Conservation (phyloP, 2,888 invertebrate genomes). For the Gymnocheta viridis region DNA sequence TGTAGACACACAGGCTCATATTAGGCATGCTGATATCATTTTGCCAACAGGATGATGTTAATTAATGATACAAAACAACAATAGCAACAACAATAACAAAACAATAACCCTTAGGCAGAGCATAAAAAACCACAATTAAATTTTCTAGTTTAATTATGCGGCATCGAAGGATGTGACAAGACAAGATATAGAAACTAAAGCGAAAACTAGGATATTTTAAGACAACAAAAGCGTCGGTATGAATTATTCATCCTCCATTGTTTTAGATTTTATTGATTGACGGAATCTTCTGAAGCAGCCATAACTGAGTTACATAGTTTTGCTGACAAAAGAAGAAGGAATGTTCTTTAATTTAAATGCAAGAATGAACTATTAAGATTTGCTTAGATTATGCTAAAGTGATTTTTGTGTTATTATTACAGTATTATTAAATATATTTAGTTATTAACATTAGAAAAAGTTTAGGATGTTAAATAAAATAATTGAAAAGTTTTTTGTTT, state of each 20-base stretch:
- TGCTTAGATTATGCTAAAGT: not conserved
- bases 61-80: slow-evolving; percentile 55
- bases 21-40: slow-evolving; percentile 24
- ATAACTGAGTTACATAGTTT: not conserved
- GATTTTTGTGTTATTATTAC: not conserved
- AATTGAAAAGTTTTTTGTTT: too few species aligned
- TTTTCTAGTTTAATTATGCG: slow-evolving; percentile 60
- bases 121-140: slow-evolving; percentile 59
- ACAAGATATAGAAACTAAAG: not conserved
- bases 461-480: too few species aligned
- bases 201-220: not conserved
- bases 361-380: not conserved
- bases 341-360: not conserved
- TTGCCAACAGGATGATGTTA: slow-evolving; percentile 60
- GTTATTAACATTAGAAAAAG: too few species aligned
- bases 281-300: not conserved
- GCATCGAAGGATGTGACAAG: not conserved
- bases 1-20: not conserved
- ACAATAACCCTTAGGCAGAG: slow-evolving; percentile 10
- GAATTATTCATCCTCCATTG: not conserved
- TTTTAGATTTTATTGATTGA: not conserved
- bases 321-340: not conserved
- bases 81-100: not conserved
- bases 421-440: not conserved
- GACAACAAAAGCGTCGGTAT: not conserved